phyloP scores from a whole-genome alignment of 2,797 vertebrate genomes.

The Corythornis leucogaster region DNA sequence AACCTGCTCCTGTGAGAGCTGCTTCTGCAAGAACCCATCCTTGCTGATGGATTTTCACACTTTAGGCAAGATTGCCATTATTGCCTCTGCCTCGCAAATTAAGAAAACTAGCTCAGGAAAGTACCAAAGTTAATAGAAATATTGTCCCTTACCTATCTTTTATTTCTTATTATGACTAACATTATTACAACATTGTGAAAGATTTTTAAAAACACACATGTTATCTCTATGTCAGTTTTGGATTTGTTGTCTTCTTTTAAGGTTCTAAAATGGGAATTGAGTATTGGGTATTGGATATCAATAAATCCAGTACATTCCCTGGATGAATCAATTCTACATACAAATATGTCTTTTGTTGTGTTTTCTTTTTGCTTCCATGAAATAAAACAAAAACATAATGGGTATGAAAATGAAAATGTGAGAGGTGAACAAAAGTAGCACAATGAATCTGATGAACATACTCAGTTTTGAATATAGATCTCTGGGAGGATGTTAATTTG shows the following conservation, averaged over 20 bases:
- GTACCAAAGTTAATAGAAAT: neutral
- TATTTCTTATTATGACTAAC: neutral
- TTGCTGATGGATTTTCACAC: neutral
- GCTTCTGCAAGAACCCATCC: neutral
- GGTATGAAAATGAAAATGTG: neutral
- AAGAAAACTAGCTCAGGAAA: neutral
- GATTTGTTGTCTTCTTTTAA: neutral
- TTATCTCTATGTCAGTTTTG: neutral
- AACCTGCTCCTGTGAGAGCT: rapidly evolving
- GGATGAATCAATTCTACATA: neutral
- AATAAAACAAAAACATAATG: neutral
- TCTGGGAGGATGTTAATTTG: neutral
- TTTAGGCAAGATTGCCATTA: neutral
- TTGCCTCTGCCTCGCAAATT: neutral
- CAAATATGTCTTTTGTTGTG: neutral
- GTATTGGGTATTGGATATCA: neutral
- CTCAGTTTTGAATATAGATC: neutral
- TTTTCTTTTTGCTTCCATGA: neutral
- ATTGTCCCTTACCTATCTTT: neutral
- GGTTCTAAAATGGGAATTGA: neutral
- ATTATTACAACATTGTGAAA: neutral
- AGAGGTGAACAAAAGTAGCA: neutral
- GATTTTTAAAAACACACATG: neutral
- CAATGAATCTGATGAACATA: neutral
- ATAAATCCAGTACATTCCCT: neutral